Percentiles rank a stretch among this genome's conserved stretches.
These are phyloP conservation scores for Decapterus maruadsi DNA, from an alignment of 2,797 vertebrate genomes.

Conservation along the genomic window DNA sequence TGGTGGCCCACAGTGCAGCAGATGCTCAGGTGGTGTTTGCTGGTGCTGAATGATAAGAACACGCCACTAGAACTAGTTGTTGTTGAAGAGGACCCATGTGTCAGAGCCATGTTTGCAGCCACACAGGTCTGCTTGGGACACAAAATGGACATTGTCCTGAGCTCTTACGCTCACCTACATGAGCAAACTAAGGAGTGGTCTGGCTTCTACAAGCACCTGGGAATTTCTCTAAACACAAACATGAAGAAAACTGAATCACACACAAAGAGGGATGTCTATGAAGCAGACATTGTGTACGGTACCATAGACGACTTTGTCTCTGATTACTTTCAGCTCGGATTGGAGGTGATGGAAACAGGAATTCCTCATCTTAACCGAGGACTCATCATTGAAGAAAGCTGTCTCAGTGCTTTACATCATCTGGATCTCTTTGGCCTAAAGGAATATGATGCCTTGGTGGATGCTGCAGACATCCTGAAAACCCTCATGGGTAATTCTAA, in stretches of 20 bases:
- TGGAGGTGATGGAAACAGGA: conserved; percentile 8
- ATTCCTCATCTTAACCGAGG: rapidly evolving
- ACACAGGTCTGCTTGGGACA: conserved; percentile 1
- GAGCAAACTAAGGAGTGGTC: too few species aligned
- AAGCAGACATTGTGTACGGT: conserved; percentile 42
- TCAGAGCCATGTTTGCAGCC: conserved; percentile 46
- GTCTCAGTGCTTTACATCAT: background rate
- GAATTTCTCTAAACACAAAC: conserved; percentile 28
- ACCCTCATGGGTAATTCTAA: background rate
- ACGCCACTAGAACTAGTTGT: background rate
- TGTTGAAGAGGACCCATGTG: conserved; percentile 24
- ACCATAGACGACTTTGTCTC: conserved; percentile 36
- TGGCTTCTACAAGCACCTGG: conserved; percentile 25
- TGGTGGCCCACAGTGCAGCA: conserved; percentile 2
- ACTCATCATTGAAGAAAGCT: conserved; percentile 19
- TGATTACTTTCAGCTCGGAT: background rate
- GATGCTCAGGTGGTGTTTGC: conserved; percentile 37
- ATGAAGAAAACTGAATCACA: background rate
- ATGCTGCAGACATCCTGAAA: conserved; percentile 14
- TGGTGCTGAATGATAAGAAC: conserved; percentile 5
- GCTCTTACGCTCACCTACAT: conserved; percentile 2
- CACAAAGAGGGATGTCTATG: conserved; percentile 3
- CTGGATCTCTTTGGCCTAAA: conserved; percentile 13
- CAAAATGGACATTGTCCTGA: conserved; percentile 45
- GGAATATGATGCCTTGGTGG: background rate